Evolutionary conservation across 2,888 invertebrate species (phyloP).

Genomic region (Nematopogon swammerdamellus): DNA sequence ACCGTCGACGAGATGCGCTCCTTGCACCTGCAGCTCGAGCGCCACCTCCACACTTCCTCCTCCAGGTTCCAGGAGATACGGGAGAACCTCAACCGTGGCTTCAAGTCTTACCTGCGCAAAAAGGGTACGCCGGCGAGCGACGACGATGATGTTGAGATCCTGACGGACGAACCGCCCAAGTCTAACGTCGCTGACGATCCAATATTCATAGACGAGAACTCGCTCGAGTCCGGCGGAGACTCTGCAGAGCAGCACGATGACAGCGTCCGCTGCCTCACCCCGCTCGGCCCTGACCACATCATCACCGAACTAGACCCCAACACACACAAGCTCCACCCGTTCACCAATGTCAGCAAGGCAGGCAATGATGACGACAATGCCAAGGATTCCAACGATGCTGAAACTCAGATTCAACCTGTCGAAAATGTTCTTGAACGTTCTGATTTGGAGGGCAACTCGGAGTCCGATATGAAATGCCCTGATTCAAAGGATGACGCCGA

Average conservation of each 20-base stretch:
- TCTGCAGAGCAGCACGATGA: neutral
- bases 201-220: conserved; percentile 51
- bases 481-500: conserved; percentile 1
- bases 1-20: conserved; percentile 46
- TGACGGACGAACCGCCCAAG: conserved; percentile 15
- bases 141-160: conserved; percentile 41
- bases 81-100: conserved; percentile 51
- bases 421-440: too few species aligned
- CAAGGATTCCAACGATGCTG: too few species aligned
- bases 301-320: too few species aligned
- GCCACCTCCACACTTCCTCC: conserved; percentile 50
- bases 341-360: too few species aligned
- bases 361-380: too few species aligned
- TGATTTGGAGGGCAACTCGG: too few species aligned
- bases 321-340: too few species aligned
- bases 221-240: conserved; percentile 29
- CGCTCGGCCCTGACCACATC: conserved; percentile 4
- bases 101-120: conserved; percentile 44
- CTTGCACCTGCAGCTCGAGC: conserved; percentile 53
- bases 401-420: too few species aligned
- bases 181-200: conserved; percentile 34
- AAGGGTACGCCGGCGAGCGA: conserved; percentile 18
- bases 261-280: conserved; percentile 6
- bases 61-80: conserved; percentile 52
- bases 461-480: conserved; percentile 5